Base-by-base conservation (phyloP, 2,113 vertebrate species). In the Catagonus wagneri region DNA sequence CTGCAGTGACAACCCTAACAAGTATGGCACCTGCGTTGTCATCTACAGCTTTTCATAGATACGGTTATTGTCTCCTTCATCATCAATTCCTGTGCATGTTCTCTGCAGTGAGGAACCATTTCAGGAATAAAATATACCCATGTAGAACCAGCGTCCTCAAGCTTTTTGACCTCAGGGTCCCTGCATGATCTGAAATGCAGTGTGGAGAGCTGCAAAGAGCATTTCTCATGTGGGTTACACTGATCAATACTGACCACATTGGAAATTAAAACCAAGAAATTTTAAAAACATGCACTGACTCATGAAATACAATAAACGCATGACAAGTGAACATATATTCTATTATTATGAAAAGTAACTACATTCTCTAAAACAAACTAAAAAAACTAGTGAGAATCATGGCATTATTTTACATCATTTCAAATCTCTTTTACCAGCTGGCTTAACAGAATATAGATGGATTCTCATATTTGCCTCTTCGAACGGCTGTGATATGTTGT, bases 261-360 rank as follows among this genome's bases (percentile, higher is more conserved):
- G 90, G 34, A 93, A 56, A 61, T 52, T 72, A 65, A 96, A 89
- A 32, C 15, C 39, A 76, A 93, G 20, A 90, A 54, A 68, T 16
- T 58, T 39, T 0, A 25, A 74, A 87, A 39, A 52, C 22, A 44
- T 0, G 34, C 20, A 91, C 27, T 29, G 44, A 95, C 39, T 89
- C 27, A 86, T 84, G 54, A 91, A 61, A 94, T 85, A 91, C 20
- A 66, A 80, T 19, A 83, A 91, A 36, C 25, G 14, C 32, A 86
- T 68, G 78, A n/a, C 4, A 81, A 52, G 22, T 75, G 80, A 88
- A 80, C 11, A 66, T 27, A 80, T 54, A 86, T 71, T 74, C 16
- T 25, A 63, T 76, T 72, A 63, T 69, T 61, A 78, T 58, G 17
- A 90, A 95, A 91, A 93, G 34, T 34, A 58, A 94, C n/a, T 22